These are phyloP conservation scores for Fringilla coelebs DNA, from an alignment of 2,797 vertebrate genomes.

Conservation along the genomic window DNA sequence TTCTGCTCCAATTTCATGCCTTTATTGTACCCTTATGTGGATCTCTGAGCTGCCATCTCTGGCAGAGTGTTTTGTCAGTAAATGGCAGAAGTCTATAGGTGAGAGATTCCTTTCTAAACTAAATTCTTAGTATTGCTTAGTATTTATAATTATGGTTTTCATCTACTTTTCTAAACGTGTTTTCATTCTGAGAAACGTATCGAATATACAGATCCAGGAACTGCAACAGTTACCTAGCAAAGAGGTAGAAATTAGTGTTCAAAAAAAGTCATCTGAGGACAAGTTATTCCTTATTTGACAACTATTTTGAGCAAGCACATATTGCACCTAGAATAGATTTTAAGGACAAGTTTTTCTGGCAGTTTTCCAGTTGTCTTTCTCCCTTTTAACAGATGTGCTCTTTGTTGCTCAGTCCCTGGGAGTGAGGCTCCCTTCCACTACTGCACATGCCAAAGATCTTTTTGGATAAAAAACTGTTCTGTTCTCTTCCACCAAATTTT, in stretches of 20 bases:
- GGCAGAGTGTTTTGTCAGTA: not conserved
- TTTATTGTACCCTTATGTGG: not conserved
- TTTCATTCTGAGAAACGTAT: not conserved
- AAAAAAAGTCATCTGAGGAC: not conserved
- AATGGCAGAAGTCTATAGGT: not conserved
- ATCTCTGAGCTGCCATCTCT: not conserved
- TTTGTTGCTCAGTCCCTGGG: not conserved
- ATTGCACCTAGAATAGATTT: slow-evolving; percentile 14
- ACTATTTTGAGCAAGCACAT: slow-evolving; percentile 10
- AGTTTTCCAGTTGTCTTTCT: not conserved
- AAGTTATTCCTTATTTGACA: not conserved
- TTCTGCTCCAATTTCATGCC: not conserved
- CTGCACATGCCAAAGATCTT: not conserved
- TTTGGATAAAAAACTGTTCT: not conserved
- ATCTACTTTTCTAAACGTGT: not conserved
- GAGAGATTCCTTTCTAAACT: not conserved
- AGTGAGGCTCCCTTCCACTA: not conserved
- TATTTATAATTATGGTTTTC: not conserved
- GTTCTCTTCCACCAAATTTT: not conserved
- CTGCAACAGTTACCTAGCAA: not conserved
- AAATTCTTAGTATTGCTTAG: not conserved
- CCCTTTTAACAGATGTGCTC: slow-evolving; percentile 7
- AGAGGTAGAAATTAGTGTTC: not conserved
- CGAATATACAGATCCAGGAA: not conserved
- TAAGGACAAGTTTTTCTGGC: not conserved